Evolutionary conservation across 1,140 invertebrate genomes (phyloP), one percentile per base, ranked within the genome.

Genomic region (Zaprionus capensis): DNA sequence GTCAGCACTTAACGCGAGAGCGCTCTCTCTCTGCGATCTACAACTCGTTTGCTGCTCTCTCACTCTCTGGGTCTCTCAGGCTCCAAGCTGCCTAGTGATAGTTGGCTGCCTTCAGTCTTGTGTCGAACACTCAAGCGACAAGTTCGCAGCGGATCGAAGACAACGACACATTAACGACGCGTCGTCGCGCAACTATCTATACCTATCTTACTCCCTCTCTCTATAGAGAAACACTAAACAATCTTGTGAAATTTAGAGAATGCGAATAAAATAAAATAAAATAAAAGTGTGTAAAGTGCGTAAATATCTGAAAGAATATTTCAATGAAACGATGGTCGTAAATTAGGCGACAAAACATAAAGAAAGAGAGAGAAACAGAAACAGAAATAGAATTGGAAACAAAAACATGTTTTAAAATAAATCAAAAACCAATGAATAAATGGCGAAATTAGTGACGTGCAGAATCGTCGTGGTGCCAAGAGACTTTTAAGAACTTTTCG

Each of bases 131-230:
- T 76, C 69, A 74, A 70, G 65, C 62, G 69, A 78, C 56, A 53
- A 81, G 84, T 87, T 76, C 51, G 15, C 66, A 78, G 77, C 72
- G 84, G 65, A 67, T 88, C 85, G 85, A 88, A 88, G 76, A 90
- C 85, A 88, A 85, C 85, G 85, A 80, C 85, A 64, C 38, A 34
- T 4, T 6, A 22, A 66, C 15, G 26, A 31, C 31, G 31, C 31
- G 31, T 34, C 46, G 20, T 51, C 46, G 46, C 11, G 46, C 46
- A 51, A 24, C 17, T 12, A 51, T 2, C 3, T 51, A 11, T 22
- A 51, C 2, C 9, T 14, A 11, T 22, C 12, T 49, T 11, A 7
- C 2, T 49, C 17, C 1, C 4, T 49, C 46, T 49, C 2, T 22
- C 1, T 49, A 49, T 20, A 78, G 64, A 74, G 74, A 78, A 73